Percentiles rank a stretch among this genome's conserved stretches.
phyloP scores from a whole-genome alignment of 2,113 vertebrate species.

The Pachypanchax playfairii region DNA sequence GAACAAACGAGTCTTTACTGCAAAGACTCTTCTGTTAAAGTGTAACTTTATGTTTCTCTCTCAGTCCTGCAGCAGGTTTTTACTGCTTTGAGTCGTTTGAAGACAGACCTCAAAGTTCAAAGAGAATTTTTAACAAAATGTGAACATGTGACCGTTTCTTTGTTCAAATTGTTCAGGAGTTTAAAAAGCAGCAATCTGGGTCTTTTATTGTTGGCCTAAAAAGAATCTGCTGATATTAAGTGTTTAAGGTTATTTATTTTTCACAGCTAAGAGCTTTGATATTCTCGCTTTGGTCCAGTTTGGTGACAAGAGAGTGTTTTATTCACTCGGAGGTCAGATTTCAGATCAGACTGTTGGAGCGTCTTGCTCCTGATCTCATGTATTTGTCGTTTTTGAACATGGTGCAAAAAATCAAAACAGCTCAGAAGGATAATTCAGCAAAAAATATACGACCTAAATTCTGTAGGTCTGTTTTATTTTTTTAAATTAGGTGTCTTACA shows the following conservation, averaged over 20 bases:
- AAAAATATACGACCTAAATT: no score
- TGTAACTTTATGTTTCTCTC: not conserved
- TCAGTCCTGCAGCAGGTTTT: not conserved
- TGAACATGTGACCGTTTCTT: constrained; percentile 19
- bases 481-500: no score
- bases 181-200: constrained; percentile 11
- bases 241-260: constrained; percentile 19
- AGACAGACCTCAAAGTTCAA: no score
- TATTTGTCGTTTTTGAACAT: not conserved
- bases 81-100: not conserved
- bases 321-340: constrained; percentile 1
- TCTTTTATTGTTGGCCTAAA: not conserved
- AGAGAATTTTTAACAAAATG: not conserved
- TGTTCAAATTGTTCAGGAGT: constrained; percentile 14
- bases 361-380: constrained; percentile 29
- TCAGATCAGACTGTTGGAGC: constrained; percentile 32
- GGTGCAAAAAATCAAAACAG: no score
- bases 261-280: constrained; percentile 19
- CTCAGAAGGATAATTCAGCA: no score
- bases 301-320: constrained; percentile 7
- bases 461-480: no score
- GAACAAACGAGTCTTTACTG: not conserved
- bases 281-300: not conserved
- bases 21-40: constrained; percentile 3
- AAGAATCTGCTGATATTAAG: constrained; percentile 6